Conservation (phyloP, 2,888 invertebrate genomes). For the Amphipoea oculea region DNA sequence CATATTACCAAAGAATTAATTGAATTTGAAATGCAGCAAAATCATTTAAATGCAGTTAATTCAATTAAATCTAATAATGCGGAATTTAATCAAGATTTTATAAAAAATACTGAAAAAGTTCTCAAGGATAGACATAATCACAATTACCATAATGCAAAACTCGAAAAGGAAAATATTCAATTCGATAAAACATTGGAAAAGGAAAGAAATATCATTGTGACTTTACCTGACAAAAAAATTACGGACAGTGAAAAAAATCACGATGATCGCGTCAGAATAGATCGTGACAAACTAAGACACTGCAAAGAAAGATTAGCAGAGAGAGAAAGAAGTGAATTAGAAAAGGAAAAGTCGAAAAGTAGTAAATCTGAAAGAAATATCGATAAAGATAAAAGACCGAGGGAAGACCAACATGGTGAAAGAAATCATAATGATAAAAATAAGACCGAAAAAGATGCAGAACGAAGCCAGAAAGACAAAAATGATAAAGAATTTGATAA, state of each 20-base stretch:
- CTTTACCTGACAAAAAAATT: slow-evolving; percentile 69
- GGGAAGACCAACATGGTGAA: slow-evolving; percentile 69
- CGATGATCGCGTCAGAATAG: slow-evolving; percentile 82
- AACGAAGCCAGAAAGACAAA: slow-evolving; percentile 77
- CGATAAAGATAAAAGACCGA: slow-evolving; percentile 83
- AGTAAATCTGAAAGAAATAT: slow-evolving; percentile 73
- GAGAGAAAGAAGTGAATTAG: slow-evolving; percentile 83
- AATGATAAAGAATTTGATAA: slow-evolving; percentile 79
- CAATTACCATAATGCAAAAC: slow-evolving; percentile 75
- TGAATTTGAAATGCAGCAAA: slow-evolving; percentile 75
- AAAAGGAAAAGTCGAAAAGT: slow-evolving; percentile 78
- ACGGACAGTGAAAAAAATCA: slow-evolving; percentile 82
- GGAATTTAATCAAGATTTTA: slow-evolving; percentile 71
- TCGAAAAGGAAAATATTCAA: slow-evolving; percentile 87
- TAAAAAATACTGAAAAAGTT: slow-evolving; percentile 75
- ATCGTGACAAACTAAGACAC: slow-evolving; percentile 82
- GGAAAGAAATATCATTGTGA: slow-evolving; percentile 72
- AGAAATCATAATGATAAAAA: slow-evolving; percentile 73
- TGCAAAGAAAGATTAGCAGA: slow-evolving; percentile 79
- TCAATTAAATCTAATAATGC: slow-evolving; percentile 70
- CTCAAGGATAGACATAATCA: slow-evolving; percentile 77
- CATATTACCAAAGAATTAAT: slow-evolving; percentile 77
- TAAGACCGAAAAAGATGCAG: slow-evolving; percentile 77
- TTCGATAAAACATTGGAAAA: slow-evolving; percentile 83
- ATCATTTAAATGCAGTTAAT: slow-evolving; percentile 76